A percentile compares a stretch with the other conserved stretches of the same genome.
phyloP scores from a whole-genome alignment of 2,888 invertebrate species.

The Dasypolia templi region DNA sequence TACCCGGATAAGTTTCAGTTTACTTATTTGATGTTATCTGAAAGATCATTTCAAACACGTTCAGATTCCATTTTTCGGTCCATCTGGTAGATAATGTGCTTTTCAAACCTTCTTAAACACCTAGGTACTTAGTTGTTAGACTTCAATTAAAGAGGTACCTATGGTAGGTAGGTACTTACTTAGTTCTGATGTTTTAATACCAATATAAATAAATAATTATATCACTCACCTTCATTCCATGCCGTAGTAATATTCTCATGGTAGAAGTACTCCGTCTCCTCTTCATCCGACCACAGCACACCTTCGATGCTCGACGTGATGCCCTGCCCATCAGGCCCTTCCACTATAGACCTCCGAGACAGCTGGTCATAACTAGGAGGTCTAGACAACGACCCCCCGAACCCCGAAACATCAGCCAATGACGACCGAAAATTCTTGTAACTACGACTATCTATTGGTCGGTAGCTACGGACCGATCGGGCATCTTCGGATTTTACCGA shows the following conservation, averaged over 20 bases:
- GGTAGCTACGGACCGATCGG: slow-evolving; percentile 79
- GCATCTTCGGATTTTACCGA: slow-evolving; percentile 85
- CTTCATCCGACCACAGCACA: slow-evolving; percentile 89
- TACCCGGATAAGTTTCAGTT: neutral
- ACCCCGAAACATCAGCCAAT: slow-evolving; percentile 82
- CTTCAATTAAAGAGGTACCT: neutral
- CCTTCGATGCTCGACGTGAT: slow-evolving; percentile 89
- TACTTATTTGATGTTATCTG: neutral
- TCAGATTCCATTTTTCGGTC: neutral
- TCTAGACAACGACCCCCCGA: slow-evolving; percentile 76
- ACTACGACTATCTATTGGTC: slow-evolving; percentile 86
- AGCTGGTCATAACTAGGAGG: slow-evolving; percentile 88
- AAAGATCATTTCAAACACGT: neutral
- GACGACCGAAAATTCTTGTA: slow-evolving; percentile 87
- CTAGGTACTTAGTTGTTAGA: neutral
- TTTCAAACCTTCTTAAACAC: neutral
- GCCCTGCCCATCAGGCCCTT: slow-evolving; percentile 81
- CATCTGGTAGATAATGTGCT: neutral
- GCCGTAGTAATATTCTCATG: slow-evolving; percentile 88
- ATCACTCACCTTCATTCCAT: slow-evolving; percentile 87
- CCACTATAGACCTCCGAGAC: slow-evolving; percentile 85
- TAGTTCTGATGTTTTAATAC: neutral
- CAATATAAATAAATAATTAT: too few species aligned
- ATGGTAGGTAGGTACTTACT: neutral
- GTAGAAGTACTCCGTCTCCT: slow-evolving; percentile 89